Percentiles rank a stretch among this genome's conserved stretches.
These are phyloP conservation scores for Campylomormyrus numenius DNA, from an alignment of 2,113 vertebrate genomes.

Conservation along the genomic window DNA sequence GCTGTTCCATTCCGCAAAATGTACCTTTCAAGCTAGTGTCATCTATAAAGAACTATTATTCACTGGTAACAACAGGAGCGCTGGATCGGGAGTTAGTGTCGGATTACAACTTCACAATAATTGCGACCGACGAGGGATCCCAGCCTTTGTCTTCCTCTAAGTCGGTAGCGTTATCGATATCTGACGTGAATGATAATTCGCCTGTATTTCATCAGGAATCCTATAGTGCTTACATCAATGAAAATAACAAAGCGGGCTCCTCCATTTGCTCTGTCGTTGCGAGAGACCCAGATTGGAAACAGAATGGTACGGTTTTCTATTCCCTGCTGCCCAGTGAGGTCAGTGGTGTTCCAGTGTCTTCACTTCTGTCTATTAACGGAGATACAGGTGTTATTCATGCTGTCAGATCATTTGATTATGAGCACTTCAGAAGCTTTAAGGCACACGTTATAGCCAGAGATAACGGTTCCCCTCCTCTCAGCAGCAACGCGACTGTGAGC, in stretches of 20 bases:
- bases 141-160: conserved; percentile 42
- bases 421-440: conserved; percentile 31
- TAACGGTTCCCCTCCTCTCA: conserved; percentile 33
- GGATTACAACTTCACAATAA: conserved; percentile 38
- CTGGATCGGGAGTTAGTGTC: conserved; percentile 35
- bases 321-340: conserved; percentile 41
- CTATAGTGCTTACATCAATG: conserved; percentile 46
- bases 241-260: conserved; percentile 54
- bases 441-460: conserved; percentile 33
- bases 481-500: conserved; percentile 24
- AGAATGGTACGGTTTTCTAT: conserved; percentile 53
- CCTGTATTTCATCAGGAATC: conserved; percentile 43
- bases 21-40: conserved; percentile 54
- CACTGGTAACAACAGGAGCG: conserved; percentile 26
- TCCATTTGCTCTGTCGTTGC: conserved; percentile 50
- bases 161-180: conserved; percentile 41
- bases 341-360: conserved; percentile 39
- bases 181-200: conserved; percentile 56
- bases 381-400: conserved; percentile 53
- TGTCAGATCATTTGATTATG: conserved; percentile 34
- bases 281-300: conserved; percentile 9
- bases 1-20: conserved; percentile 42
- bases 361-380: conserved; percentile 55
- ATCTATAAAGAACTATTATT: conserved; percentile 43
- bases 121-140: conserved; percentile 43